phyloP scores from a whole-genome alignment of 2,888 invertebrate genomes.

The Sphecodes monilicornis region DNA sequence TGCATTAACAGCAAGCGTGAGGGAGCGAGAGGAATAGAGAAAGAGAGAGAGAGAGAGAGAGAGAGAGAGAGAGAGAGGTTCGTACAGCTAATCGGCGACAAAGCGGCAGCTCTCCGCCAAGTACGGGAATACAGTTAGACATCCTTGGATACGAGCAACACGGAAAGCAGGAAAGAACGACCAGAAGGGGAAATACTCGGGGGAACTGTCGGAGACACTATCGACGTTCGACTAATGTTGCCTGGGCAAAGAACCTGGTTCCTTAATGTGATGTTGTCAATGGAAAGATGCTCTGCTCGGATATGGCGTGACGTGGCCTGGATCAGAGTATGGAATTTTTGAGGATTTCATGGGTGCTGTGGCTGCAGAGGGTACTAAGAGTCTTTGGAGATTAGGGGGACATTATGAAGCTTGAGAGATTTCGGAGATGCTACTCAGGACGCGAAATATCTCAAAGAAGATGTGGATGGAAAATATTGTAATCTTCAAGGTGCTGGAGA shows the following conservation, averaged over 20 bases:
- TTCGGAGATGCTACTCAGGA: background rate
- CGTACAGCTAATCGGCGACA: constrained; percentile 64
- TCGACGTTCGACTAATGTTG: constrained; percentile 11
- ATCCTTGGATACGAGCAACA: constrained; percentile 40
- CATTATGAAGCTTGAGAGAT: background rate
- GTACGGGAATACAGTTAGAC: constrained; percentile 65
- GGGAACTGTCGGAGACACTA: constrained; percentile 14
- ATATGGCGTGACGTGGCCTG: background rate
- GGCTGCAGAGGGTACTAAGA: background rate
- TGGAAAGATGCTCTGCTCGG: background rate
- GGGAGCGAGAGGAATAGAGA: background rate
- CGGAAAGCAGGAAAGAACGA: constrained; percentile 29
- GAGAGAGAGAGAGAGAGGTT: no score
- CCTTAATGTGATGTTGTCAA: background rate
- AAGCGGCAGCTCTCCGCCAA: constrained; percentile 65
- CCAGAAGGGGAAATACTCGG: constrained; percentile 6
- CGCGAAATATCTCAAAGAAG: background rate
- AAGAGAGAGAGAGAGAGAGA: no score
- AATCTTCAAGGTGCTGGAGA: no score
- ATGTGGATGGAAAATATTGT: background rate
- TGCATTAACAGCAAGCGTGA: constrained; percentile 7
- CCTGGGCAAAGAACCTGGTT: background rate
- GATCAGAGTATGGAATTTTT: background rate
- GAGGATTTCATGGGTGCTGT: background rate
- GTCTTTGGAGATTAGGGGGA: background rate